Evolutionary conservation across 2,888 invertebrate genomes (phyloP), one percentile per base, ranked within the genome.

Genomic region (Isoperla grammatica): DNA sequence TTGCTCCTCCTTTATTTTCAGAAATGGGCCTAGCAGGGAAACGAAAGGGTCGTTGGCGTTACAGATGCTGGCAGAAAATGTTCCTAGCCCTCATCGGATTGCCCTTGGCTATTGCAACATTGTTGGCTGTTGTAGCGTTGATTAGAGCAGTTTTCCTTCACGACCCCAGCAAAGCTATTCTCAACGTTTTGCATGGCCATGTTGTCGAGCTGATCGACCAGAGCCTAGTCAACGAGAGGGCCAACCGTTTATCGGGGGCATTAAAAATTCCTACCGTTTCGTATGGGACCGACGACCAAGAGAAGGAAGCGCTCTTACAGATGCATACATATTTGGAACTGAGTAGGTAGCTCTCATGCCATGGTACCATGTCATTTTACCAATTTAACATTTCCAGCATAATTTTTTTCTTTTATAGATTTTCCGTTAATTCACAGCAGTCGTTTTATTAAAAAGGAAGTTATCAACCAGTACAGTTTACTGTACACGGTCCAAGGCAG

Each of bases 401-500:
- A 19, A 15, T 45, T 19, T 61, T 54, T 56, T 49, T 61, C 58
- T 50, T 59, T 61, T 65, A 6, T 58, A 71, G 71, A 62, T 66
- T 72, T 69, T 63, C 71, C 71, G 15, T 37, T 65, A 17, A 57
- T 72, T 39, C 71, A 72, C 62, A 67, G 65, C 37, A 67, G 69
- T 15, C 60, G 65, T 17, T 65, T 68, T 59, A 67, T 73, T 43
- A 66, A 65, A 43, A 65, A 64, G 45, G 70, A 71, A 56, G 64
- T 68, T 22, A 67, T 73, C 13, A 72, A 70, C 61, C 65, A 74
- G 59, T 75, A 74, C 67, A 77, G 77, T 65, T 67, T 77, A 23
- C 69, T 79, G 54, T 77, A 76, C 66, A 71, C 70, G 8, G 67
- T 79, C 23, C 63, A 69, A 62, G 78, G 78, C 37, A 63, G 59